Evolutionary conservation across 2,113 vertebrate genomes (phyloP).

Genomic region (Zapus hudsonius): DNA sequence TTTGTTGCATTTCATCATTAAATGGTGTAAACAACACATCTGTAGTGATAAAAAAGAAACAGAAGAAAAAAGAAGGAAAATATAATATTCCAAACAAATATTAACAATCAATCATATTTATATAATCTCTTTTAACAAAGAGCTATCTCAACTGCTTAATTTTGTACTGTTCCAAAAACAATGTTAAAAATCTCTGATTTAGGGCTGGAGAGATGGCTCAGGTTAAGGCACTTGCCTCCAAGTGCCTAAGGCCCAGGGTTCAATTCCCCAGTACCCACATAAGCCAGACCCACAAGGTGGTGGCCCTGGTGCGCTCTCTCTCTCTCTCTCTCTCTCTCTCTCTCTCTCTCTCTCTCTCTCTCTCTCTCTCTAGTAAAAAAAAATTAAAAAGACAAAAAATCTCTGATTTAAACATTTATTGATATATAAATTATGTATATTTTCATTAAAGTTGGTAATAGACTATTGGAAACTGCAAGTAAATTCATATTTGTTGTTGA

Average conservation of each 20-base stretch:
- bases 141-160: neutral
- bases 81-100: neutral
- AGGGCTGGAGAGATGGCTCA: too few relatives aligned
- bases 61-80: neutral
- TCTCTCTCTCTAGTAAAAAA: too few relatives aligned
- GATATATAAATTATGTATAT: neutral
- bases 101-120: neutral
- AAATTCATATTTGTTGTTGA: neutral
- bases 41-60: neutral
- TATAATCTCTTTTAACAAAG: neutral
- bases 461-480: neutral
- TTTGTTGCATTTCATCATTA: too few relatives aligned
- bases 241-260: too few relatives aligned
- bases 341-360: too few relatives aligned
- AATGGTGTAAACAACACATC: neutral
- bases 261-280: too few relatives aligned
- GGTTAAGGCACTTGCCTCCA: too few relatives aligned
- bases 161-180: neutral
- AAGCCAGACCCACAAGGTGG: too few relatives aligned
- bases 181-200: neutral
- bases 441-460: neutral
- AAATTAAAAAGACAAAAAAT: too few relatives aligned
- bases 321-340: too few relatives aligned
- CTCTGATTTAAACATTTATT: neutral
- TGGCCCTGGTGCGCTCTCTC: too few relatives aligned